Evolutionary conservation across 2,888 invertebrate genomes (phyloP).

Genomic region (Ennomos erosarius): DNA sequence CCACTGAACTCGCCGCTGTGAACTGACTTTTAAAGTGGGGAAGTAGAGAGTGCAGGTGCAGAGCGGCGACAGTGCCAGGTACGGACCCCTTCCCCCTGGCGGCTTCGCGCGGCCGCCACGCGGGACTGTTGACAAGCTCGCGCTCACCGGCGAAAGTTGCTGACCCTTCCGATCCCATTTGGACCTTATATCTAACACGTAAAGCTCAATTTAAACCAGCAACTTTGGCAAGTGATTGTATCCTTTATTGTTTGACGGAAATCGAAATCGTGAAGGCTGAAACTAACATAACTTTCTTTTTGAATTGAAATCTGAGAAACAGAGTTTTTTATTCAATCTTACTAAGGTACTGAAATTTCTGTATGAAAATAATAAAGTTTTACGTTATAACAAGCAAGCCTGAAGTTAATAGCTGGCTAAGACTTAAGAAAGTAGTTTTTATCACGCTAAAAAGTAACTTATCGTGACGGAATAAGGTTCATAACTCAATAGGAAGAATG

Average conservation of each 20-base stretch:
- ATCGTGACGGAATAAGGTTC: conserved; percentile 26
- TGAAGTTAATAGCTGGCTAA: conserved; percentile 35
- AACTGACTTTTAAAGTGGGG: conserved; percentile 68
- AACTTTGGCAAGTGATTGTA: conserved; percentile 33
- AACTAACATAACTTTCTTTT: conserved; percentile 22
- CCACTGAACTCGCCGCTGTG: conserved; percentile 62
- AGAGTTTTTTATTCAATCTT: conserved; percentile 21
- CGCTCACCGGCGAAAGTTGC: conserved; percentile 38
- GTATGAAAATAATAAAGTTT: conserved; percentile 32
- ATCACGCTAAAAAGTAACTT: conserved; percentile 21
- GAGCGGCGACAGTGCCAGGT: conserved; percentile 74
- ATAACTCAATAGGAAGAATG: conserved; percentile 13
- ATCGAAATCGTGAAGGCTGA: conserved; percentile 21
- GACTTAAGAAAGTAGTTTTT: conserved; percentile 27
- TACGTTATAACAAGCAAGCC: conserved; percentile 33
- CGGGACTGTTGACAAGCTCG: conserved; percentile 53
- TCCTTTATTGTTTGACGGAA: conserved; percentile 13
- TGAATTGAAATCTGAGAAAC: conserved; percentile 19
- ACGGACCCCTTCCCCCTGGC: conserved; percentile 60
- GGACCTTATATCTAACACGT: conserved; percentile 27
- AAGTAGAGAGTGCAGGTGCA: conserved; percentile 70
- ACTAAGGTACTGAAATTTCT: conserved; percentile 23
- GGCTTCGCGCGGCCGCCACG: conserved; percentile 57
- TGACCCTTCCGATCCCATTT: conserved; percentile 23
- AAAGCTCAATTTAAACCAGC: conserved; percentile 31